Evolutionary conservation across 2,888 invertebrate genomes (phyloP).

Genomic region (Holacanthella duospinosa): DNA sequence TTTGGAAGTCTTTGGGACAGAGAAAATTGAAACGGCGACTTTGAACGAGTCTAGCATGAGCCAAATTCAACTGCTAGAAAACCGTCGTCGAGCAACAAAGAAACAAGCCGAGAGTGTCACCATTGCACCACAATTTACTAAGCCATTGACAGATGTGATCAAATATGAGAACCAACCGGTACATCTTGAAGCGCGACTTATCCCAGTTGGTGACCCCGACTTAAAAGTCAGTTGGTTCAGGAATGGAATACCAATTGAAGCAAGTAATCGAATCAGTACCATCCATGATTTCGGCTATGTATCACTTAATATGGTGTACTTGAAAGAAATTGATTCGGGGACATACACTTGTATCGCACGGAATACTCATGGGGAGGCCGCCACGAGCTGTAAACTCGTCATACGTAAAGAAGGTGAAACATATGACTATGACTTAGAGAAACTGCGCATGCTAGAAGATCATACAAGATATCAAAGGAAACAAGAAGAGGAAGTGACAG

Average conservation of each 20-base stretch:
- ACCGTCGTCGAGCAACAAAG: slow-evolving; percentile 49
- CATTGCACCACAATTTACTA: slow-evolving; percentile 84
- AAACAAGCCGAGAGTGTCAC: slow-evolving; percentile 70
- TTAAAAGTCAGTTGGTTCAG: slow-evolving; percentile 88
- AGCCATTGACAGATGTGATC: slow-evolving; percentile 74
- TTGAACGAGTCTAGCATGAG: slow-evolving; percentile 78
- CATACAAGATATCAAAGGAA: slow-evolving; percentile 66
- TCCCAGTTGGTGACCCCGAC: slow-evolving; percentile 86
- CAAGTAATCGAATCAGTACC: slow-evolving; percentile 81
- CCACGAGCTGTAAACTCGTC: slow-evolving; percentile 81
- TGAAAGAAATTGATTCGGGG: slow-evolving; percentile 90
- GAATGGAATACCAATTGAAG: slow-evolving; percentile 81
- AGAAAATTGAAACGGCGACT: slow-evolving; percentile 63
- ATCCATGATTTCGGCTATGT: slow-evolving; percentile 98
- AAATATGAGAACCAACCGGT: slow-evolving; percentile 84
- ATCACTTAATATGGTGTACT: slow-evolving; percentile 85
- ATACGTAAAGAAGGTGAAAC: slow-evolving; percentile 54
- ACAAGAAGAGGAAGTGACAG: slow-evolving; percentile 61
- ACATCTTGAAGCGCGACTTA: slow-evolving; percentile 85
- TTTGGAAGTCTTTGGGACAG: slow-evolving; percentile 65
- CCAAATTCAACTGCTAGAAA: slow-evolving; percentile 71
- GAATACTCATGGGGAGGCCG: slow-evolving; percentile 55
- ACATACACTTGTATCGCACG: slow-evolving; percentile 88
- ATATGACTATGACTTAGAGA: slow-evolving; percentile 56
- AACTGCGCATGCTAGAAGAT: slow-evolving; percentile 77